Conservation (phyloP, 2,113 vertebrate species). For the Gobiocypris rarus region DNA sequence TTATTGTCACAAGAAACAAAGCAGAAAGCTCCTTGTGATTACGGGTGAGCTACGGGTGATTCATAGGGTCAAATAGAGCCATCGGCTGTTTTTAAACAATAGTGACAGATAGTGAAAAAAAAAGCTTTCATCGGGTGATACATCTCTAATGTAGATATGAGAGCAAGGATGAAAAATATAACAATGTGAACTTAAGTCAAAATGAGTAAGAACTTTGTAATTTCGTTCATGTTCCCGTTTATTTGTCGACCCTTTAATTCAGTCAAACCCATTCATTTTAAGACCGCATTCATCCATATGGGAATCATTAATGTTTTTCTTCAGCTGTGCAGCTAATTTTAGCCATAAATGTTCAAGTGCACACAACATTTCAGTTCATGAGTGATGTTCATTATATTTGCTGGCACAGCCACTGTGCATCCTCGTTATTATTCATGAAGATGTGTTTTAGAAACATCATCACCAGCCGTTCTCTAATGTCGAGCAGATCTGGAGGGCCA, state of each 20-base stretch:
- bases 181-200: neutral
- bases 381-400: neutral
- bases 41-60: too few species aligned
- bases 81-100: too few species aligned
- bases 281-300: neutral
- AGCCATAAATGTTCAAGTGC: neutral
- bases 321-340: neutral
- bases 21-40: too few species aligned
- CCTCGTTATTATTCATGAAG: neutral
- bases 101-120: too few species aligned
- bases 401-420: neutral
- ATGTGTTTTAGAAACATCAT: neutral
- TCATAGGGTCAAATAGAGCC: too few species aligned
- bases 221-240: neutral
- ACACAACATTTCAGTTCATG: too few species aligned
- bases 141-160: too few species aligned
- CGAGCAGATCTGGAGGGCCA: neutral
- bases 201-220: neutral
- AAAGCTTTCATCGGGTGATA: neutral
- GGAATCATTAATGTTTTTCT: neutral
- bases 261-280: neutral
- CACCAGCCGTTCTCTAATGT: neutral
- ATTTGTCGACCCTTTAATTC: neutral
- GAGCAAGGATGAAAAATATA: neutral
- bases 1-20: too few species aligned